Evolutionary conservation across 1,140 invertebrate species (phyloP).

Genomic region (Caenorhabditis tropicalis): DNA sequence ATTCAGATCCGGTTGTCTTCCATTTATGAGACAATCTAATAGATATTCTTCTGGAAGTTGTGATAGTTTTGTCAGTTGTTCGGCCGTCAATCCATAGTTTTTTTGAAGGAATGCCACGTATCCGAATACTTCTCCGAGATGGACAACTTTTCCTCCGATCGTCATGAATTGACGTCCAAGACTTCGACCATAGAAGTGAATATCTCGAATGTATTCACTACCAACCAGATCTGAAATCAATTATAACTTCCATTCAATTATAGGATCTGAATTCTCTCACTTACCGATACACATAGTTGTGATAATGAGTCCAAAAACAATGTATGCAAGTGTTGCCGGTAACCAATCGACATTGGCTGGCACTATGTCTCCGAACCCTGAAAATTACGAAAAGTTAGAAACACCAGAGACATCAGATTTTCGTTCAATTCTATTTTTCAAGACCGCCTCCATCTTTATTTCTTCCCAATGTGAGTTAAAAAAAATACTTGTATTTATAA

Average conservation of each 20-base stretch:
- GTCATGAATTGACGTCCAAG: constrained; percentile 69
- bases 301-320: constrained; percentile 71
- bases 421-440: no score
- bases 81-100: constrained; percentile 71
- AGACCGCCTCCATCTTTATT: no score
- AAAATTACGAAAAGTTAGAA: neutral
- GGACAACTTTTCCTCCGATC: constrained; percentile 72
- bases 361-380: constrained; percentile 71
- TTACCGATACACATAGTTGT: constrained; percentile 72
- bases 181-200: constrained; percentile 70
- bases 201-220: constrained; percentile 71
- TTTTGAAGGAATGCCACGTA: constrained; percentile 72
- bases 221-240: constrained; percentile 66
- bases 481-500: no score
- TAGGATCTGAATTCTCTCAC: neutral
- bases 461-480: no score
- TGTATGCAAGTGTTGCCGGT: constrained; percentile 68
- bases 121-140: constrained; percentile 70
- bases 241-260: neutral
- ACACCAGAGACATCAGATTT: no score
- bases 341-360: constrained; percentile 70
- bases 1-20: constrained; percentile 71
- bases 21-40: constrained; percentile 69
- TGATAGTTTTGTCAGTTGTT: constrained; percentile 70
- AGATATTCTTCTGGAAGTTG: constrained; percentile 71